phyloP scores from a whole-genome alignment of 2,113 vertebrate genomes.

The Chaetodon trifascialis region DNA sequence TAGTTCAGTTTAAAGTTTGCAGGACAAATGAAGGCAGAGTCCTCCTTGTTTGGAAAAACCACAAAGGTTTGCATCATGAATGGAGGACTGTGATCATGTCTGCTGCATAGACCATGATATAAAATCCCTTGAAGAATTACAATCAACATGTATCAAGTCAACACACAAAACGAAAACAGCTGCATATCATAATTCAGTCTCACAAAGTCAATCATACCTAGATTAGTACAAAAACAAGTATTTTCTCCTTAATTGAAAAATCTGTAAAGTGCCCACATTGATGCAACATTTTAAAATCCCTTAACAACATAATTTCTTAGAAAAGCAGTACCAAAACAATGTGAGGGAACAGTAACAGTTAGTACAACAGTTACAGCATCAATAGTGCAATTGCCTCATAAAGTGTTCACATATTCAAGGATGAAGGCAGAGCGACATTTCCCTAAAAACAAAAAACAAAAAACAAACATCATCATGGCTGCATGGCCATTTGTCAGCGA shows the following conservation, averaged over 20 bases:
- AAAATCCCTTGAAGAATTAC: conserved; percentile 55
- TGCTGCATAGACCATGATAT: conserved; percentile 51
- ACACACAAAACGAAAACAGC: conserved; percentile 11
- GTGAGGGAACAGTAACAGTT: conserved; percentile 22
- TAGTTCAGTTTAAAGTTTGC: conserved; percentile 20
- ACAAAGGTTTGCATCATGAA: conserved; percentile 12
- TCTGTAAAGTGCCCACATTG: conserved; percentile 61
- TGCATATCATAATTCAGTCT: neutral
- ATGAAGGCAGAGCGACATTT: conserved; percentile 51
- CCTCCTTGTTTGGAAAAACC: neutral
- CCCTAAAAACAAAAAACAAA: conserved; percentile 38
- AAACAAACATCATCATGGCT: conserved; percentile 39
- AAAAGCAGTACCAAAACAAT: conserved; percentile 64
- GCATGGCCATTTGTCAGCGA: conserved; percentile 49
- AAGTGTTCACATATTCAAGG: conserved; percentile 55
- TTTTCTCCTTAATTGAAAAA: conserved; percentile 8
- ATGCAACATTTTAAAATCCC: conserved; percentile 61
- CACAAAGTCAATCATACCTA: conserved; percentile 32
- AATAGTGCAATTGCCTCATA: conserved; percentile 58
- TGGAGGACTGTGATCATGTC: neutral
- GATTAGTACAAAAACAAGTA: conserved; percentile 26
- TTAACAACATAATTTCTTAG: conserved; percentile 35
- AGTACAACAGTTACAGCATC: conserved; percentile 43
- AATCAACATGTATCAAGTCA: conserved; percentile 30
- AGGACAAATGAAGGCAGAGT: conserved; percentile 15